A percentile compares a stretch with the other conserved stretches of the same genome.
Evolutionary conservation across 1,140 invertebrate species (phyloP).

Genomic region (Apis laboriosa): DNA sequence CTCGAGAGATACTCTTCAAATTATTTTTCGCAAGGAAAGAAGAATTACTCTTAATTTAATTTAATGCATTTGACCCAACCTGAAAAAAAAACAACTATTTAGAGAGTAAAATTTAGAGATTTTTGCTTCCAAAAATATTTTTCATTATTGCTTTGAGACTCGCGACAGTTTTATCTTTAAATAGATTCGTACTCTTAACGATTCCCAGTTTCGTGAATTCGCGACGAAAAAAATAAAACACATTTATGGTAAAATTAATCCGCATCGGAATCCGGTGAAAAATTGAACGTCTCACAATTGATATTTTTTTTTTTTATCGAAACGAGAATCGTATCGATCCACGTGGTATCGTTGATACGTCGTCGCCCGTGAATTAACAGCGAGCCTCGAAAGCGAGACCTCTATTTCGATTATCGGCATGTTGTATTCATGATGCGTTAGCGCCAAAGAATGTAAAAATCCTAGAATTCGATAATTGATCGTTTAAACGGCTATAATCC

Average conservation of each 20-base stretch:
- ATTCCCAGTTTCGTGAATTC: no score
- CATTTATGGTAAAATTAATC: neutral
- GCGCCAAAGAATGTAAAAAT: conserved; percentile 17
- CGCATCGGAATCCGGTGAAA: neutral
- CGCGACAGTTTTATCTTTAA: no score
- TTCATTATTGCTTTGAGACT: no score
- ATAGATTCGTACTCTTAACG: no score
- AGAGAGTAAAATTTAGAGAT: no score
- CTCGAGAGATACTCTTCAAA: no score
- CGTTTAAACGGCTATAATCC: conserved; percentile 26
- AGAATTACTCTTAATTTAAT: no score
- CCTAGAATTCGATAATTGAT: conserved; percentile 48
- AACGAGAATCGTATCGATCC: neutral
- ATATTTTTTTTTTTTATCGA: conserved; percentile 23
- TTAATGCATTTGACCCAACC: no score
- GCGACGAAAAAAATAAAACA: neutral
- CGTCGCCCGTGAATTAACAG: conserved; percentile 46
- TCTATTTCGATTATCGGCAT: conserved; percentile 45
- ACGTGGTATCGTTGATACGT: neutral
- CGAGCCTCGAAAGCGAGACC: neutral
- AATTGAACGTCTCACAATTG: neutral
- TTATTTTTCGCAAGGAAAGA: no score
- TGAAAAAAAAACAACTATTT: no score
- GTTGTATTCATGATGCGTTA: conserved; percentile 36
- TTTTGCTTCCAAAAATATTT: no score